These are phyloP conservation scores for Urophycis tenuis DNA, from an alignment of 2,797 vertebrate genomes.

Conservation along the genomic window DNA sequence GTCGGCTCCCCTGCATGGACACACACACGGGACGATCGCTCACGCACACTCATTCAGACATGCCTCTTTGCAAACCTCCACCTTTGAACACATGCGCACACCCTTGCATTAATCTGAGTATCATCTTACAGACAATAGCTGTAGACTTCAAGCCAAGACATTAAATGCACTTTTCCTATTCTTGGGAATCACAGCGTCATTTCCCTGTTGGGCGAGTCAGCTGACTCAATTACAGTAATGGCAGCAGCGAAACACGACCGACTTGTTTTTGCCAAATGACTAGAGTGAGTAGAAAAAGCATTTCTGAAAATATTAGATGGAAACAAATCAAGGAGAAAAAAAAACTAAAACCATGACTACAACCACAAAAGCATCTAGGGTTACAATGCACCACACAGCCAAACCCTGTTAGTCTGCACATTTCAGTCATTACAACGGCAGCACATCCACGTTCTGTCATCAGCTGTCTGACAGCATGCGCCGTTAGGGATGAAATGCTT, in stretches of 20 bases:
- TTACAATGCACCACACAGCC: background rate
- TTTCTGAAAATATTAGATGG: background rate
- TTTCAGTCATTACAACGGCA: background rate
- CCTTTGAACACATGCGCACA: background rate
- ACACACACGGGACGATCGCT: background rate
- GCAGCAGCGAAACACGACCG: conserved; percentile 12
- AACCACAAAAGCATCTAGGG: background rate
- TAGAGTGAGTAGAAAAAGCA: background rate
- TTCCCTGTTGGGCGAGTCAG: background rate
- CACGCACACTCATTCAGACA: background rate
- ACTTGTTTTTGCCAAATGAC: background rate
- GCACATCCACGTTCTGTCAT: background rate
- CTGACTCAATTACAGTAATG: background rate
- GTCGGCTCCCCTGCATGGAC: background rate
- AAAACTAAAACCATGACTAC: background rate
- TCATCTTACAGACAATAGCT: background rate
- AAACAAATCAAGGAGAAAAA: background rate
- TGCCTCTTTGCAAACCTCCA: background rate
- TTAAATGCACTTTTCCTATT: background rate
- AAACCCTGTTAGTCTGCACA: background rate
- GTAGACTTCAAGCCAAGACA: background rate
- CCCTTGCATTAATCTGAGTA: background rate
- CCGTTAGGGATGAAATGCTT: conserved; percentile 33
- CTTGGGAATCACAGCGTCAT: background rate
- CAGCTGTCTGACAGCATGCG: conserved; percentile 37